Conservation (phyloP, 92 coral and sea anemone genomes). For the Porites cylindrica region DNA sequence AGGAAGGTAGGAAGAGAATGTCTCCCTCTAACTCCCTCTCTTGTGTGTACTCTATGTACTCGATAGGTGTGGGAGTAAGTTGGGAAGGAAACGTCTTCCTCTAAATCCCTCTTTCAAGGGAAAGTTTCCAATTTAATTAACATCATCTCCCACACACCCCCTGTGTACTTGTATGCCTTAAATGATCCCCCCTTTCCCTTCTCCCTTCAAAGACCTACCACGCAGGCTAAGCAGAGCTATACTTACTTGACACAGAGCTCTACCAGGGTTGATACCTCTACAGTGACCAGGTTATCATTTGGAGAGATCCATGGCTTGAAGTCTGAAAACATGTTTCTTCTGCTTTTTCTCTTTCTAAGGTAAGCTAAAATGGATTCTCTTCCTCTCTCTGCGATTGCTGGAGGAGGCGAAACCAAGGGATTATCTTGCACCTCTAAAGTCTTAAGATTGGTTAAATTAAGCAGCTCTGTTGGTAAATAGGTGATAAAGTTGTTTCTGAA, state of each 20-base stretch:
- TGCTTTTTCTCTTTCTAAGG: slow-evolving; percentile 23
- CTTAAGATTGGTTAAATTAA: slow-evolving; percentile 27
- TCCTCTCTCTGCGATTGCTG: slow-evolving; percentile 24
- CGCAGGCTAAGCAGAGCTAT: too few species aligned
- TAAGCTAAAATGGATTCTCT: slow-evolving; percentile 24
- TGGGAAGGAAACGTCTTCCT: too few species aligned
- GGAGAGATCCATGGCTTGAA: slow-evolving; percentile 37
- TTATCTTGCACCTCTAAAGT: slow-evolving; percentile 28
- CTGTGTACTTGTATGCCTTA: too few species aligned
- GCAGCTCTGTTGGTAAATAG: slow-evolving; percentile 49
- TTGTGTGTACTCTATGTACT: too few species aligned
- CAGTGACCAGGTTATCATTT: not conserved
- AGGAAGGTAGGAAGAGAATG: too few species aligned
- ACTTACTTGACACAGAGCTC: slow-evolving; percentile 36
- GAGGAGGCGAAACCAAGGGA: slow-evolving; percentile 49
- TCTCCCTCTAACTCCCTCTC: too few species aligned
- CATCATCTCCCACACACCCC: too few species aligned
- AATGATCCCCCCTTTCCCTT: too few species aligned
- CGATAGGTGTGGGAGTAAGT: too few species aligned
- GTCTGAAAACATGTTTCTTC: slow-evolving; percentile 41
- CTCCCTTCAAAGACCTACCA: too few species aligned
- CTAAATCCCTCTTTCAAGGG: too few species aligned
- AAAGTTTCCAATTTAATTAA: too few species aligned
- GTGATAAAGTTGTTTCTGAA: slow-evolving; percentile 42
- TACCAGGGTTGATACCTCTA: slow-evolving; percentile 18